Percentiles rank a stretch among this genome's conserved stretches.
Conservation (phyloP, 1,140 invertebrate species). For the Manduca sexta region DNA sequence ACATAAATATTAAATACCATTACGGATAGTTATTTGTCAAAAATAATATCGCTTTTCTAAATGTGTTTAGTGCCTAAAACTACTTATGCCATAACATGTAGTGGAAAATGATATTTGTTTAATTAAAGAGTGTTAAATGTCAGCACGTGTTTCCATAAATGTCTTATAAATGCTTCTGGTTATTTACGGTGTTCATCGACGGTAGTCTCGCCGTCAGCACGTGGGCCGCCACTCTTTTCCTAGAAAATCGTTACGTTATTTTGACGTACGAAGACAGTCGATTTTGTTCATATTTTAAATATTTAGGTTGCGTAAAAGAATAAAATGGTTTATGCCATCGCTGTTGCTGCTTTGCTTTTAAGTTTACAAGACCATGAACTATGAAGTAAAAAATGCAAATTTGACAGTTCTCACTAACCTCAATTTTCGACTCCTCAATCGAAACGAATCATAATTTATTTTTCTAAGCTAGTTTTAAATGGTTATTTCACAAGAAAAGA, state of each 20-base stretch:
- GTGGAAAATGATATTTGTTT: conserved; percentile 17
- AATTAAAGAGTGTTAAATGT: conserved; percentile 30
- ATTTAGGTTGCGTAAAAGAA: too few species aligned
- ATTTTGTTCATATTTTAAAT: too few species aligned
- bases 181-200: conserved; percentile 12
- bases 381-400: conserved; percentile 52
- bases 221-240: not conserved
- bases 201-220: not conserved
- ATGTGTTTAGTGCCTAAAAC: too few species aligned
- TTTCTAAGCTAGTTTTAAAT: conserved; percentile 28
- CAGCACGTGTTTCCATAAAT: conserved; percentile 13
- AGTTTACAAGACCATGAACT: too few species aligned
- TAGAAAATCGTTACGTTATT: not conserved
- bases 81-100: too few species aligned
- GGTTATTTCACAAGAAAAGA: not conserved
- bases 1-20: too few species aligned
- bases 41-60: too few species aligned
- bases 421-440: conserved; percentile 45
- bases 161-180: too few species aligned
- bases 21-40: too few species aligned
- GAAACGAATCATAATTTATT: conserved; percentile 15
- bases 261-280: too few species aligned
- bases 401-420: conserved; percentile 46
- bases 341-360: too few species aligned
- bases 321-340: too few species aligned